These are phyloP conservation scores for Arenaria interpres DNA, from an alignment of 2,113 vertebrate species.

Conservation along the genomic window DNA sequence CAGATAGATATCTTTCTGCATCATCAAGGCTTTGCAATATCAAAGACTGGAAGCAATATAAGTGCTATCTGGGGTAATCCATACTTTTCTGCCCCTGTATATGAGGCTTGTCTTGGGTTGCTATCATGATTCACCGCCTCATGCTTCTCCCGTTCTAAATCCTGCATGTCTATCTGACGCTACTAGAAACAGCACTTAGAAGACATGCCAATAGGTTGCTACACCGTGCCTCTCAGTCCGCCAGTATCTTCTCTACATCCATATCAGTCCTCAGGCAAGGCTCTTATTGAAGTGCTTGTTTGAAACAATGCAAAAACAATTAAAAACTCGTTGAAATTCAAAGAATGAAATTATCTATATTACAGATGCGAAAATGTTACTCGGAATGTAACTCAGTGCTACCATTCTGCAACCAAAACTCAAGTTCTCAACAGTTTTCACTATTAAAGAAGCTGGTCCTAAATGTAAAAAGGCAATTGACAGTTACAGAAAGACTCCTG, in stretches of 20 bases:
- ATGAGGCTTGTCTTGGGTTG: neutral
- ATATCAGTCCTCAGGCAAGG: neutral
- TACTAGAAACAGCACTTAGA: neutral
- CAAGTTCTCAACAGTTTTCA: neutral
- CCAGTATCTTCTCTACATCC: neutral
- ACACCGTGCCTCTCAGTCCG: neutral
- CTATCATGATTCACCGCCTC: neutral
- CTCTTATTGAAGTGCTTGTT: neutral
- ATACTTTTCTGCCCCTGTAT: neutral
- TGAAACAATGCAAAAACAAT: neutral
- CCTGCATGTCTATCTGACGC: neutral
- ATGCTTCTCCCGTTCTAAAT: neutral
- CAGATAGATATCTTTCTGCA: neutral
- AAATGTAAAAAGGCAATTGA: neutral
- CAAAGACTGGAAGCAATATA: neutral
- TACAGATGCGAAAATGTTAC: neutral
- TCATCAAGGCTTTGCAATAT: neutral
- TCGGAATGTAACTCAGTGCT: neutral
- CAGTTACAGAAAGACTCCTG: neutral
- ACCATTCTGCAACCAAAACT: neutral
- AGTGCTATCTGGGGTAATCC: neutral
- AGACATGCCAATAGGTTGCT: accelerated
- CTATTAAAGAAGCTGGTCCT: neutral
- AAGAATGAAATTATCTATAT: neutral
- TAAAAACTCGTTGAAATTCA: neutral